A percentile compares a stretch with the other conserved stretches of the same genome.
Evolutionary conservation across 2,797 vertebrate genomes (phyloP).

Genomic region (Semaprochilodus insignis): DNA sequence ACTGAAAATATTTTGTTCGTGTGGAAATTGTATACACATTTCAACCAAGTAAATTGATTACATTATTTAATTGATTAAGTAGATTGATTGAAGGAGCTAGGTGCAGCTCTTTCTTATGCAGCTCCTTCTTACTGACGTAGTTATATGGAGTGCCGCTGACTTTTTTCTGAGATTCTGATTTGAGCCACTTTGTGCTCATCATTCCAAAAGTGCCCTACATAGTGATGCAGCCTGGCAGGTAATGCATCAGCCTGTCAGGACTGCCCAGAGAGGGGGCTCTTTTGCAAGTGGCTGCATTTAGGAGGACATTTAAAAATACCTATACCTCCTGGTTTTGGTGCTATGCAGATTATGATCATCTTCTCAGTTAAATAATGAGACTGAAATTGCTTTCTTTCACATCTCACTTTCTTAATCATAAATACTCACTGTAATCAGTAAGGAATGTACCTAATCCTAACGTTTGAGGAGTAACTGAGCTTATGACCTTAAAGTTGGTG

Average conservation of each 20-base stretch:
- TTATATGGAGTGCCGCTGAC: neutral
- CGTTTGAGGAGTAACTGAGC: neutral
- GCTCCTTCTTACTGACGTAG: neutral
- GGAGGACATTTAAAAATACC: conserved; percentile 47
- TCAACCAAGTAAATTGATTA: no score
- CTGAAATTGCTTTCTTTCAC: conserved; percentile 17
- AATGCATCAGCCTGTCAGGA: conserved; percentile 47
- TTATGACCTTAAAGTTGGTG: neutral
- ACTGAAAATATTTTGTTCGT: no score
- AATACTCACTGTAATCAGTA: conserved; percentile 3
- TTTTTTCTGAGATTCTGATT: neutral
- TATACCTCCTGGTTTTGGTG: neutral
- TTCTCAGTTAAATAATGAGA: neutral
- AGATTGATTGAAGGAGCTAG: no score
- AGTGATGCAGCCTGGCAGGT: conserved; percentile 21
- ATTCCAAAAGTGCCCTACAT: conserved; percentile 33
- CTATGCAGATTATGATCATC: conserved; percentile 1
- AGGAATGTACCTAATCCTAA: conserved; percentile 4
- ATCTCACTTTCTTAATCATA: conserved; percentile 4
- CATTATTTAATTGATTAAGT: no score
- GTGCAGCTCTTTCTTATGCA: no score
- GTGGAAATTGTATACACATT: no score
- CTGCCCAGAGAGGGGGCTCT: conserved; percentile 20
- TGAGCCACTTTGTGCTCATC: neutral
- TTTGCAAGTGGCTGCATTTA: conserved; percentile 38